Evolutionary conservation across 2,888 invertebrate genomes (phyloP), one percentile per base, ranked within the genome.

Genomic region (Zootermopsis nevadensis): DNA sequence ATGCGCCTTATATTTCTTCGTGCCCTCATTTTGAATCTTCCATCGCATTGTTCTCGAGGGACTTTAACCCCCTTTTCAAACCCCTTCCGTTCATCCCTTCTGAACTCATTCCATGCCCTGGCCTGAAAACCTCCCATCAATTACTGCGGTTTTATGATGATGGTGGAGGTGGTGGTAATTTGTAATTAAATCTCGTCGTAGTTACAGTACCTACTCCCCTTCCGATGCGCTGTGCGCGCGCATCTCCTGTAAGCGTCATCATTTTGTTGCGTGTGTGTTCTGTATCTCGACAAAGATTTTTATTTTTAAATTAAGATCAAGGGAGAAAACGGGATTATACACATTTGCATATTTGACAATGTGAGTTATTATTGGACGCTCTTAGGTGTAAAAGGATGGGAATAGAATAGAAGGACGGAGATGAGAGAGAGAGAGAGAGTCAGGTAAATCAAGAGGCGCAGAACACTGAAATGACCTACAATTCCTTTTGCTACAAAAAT

Each of bases 281-380:
- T 10, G 60, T 27, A n/a, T n/a, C 60, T n/a, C 60, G 0, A 27
- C 22, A 19, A 72, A 2, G 53, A 77, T 77, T 77, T 77, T 77
- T 77, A 77, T 77, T 77, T 77, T 77, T 48, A 53, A 77, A 77
- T 48, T 4, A 31, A 53, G 77, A 30, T 74, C 24, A n/a, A 38
- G 74, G 31, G 22, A 69, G 33, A 69, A 69, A 69, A 15, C 22
- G 66, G 79, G 38, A 53, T 77, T 33, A 72, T 31, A 22, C 27
- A 30, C 74, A 84, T 84, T 84, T 84, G 84, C 84, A 84, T 84
- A 84, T 84, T 82, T 84, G 80, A 82, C 84, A 80, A 66, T 82
- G 60, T 79, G 84, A 84, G 79, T 84, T 84, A 84, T 82, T 82
- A 84, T 84, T 82, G 82, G 81, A 60, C 53, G 79, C 33, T 35